Base-by-base conservation (phyloP, 2,888 invertebrate species). In the Uropetala carovei region DNA sequence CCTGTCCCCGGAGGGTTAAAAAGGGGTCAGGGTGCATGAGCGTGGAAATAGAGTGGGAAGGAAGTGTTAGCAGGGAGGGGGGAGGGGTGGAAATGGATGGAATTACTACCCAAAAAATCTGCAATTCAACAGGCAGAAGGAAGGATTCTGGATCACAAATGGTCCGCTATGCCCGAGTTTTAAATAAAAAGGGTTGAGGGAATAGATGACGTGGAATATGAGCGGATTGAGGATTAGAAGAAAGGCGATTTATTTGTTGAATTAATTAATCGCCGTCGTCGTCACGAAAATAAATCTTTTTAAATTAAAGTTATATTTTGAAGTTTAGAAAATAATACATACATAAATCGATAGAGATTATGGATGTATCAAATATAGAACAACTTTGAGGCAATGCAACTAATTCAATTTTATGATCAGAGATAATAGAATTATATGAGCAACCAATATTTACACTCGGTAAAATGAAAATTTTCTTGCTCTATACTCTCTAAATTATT, bases 11-110 rank as follows among this genome's bases (percentile, higher is more conserved):
- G 89, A 64, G 89, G 89, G 30, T 43, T 30, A 64, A 89, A 83
- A 89, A 64, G 89, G 64, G 64, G 89, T 89, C 89, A 68, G 89
- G 68, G 89, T 64, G 89, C 43, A 89, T 16, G 60, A 89, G 89
- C 43, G 43, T 89, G 64, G 43, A 56, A 0, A 83, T n/a, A 13
- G 82, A 82, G 18, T 10, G 18, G 82, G 83, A 30, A 83, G 83
- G 57, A 56, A 57, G 83, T 83, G 43, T n/a, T 83, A 57, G 57
- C 10, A 43, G 75, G 75, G 64, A 18, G 56, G 64, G 56, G n/a
- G 60, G 43, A 3, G 43, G 11, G n/a, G 0, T 43, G 83, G 30
- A 82, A 82, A 30, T 7, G 27, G n/a, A 56, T 43, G 18, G 56
- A 56, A 83, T 56, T 83, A 57, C 56, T 56, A 18, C n/a, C 56